These are phyloP conservation scores for Brachionus paranguensis DNA, from an alignment of 1,140 invertebrate genomes.

Conservation along the genomic window DNA sequence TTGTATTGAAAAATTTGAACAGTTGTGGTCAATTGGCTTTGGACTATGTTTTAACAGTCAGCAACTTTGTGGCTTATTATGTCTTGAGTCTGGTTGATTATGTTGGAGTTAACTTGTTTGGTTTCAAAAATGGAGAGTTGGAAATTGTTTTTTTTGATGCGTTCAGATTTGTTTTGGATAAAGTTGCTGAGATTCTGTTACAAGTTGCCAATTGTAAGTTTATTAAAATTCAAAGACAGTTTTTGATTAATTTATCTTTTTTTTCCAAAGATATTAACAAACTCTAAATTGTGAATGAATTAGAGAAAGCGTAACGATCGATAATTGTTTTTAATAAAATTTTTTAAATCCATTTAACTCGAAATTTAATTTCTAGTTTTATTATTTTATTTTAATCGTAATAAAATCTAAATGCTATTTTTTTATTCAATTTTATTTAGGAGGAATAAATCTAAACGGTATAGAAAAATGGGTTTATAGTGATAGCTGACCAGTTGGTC, in stretches of 20 bases:
- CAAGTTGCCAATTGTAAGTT: background rate
- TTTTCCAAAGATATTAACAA: background rate
- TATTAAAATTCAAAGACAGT: background rate
- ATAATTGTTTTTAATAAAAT: background rate
- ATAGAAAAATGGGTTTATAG: too few species aligned
- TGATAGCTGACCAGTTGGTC: too few species aligned
- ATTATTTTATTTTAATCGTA: background rate
- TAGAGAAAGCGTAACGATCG: background rate
- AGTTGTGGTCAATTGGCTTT: conserved; percentile 7
- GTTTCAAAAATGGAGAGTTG: background rate
- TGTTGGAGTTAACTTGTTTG: conserved; percentile 22
- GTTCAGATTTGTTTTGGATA: conserved; percentile 22
- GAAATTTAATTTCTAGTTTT: background rate
- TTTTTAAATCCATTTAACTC: background rate
- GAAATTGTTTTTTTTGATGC: conserved; percentile 30
- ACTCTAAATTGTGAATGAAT: background rate
- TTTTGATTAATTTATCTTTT: background rate
- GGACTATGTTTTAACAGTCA: background rate
- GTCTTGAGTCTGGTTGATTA: background rate
- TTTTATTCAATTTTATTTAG: background rate
- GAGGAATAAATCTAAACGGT: background rate
- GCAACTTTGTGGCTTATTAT: background rate
- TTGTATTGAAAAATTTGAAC: conserved; percentile 29
- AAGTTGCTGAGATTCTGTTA: background rate
- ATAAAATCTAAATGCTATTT: background rate